Percentiles rank a stretch among this genome's conserved stretches.
Conservation (phyloP, 1,140 invertebrate species). For the Magallana angulata region DNA sequence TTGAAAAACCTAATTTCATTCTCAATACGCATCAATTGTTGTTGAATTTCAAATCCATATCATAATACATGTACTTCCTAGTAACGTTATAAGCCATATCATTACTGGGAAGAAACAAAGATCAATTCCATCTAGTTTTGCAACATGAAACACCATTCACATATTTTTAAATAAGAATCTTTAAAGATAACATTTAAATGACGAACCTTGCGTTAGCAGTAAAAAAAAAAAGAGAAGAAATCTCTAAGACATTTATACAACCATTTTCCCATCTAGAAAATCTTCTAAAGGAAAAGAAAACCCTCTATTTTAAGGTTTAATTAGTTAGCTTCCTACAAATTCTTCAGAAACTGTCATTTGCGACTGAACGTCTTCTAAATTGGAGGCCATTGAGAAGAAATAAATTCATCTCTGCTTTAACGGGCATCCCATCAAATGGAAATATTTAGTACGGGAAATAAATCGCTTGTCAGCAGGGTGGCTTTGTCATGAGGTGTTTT, state of each 20-base stretch:
- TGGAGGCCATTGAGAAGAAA: constrained; percentile 32
- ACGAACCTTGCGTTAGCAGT: too few relatives aligned
- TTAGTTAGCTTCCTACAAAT: constrained; percentile 31
- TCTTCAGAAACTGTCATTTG: constrained; percentile 31
- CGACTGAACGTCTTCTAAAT: constrained; percentile 18
- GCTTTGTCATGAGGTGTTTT: constrained; percentile 19
- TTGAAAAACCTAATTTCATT: too few relatives aligned
- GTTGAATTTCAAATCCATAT: too few relatives aligned
- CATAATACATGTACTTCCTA: too few relatives aligned
- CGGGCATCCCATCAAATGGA: constrained; percentile 34
- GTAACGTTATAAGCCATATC: too few relatives aligned
- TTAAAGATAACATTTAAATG: too few relatives aligned
- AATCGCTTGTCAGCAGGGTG: constrained; percentile 34
- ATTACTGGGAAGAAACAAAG: too few relatives aligned
- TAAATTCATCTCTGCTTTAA: constrained; percentile 38
- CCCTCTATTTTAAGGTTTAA: constrained; percentile 23
- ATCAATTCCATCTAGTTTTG: too few relatives aligned
- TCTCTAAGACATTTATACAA: background rate
- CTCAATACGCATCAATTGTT: too few relatives aligned
- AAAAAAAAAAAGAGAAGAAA: too few relatives aligned
- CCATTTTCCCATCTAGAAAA: constrained; percentile 11
- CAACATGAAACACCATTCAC: too few relatives aligned
- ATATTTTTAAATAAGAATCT: too few relatives aligned
- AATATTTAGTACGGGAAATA: constrained; percentile 37
- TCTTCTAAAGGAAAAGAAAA: constrained; percentile 17